A percentile compares a stretch with the other conserved stretches of the same genome.
phyloP scores from a whole-genome alignment of 2,797 vertebrate genomes.

The Sebastolobus altivelis region DNA sequence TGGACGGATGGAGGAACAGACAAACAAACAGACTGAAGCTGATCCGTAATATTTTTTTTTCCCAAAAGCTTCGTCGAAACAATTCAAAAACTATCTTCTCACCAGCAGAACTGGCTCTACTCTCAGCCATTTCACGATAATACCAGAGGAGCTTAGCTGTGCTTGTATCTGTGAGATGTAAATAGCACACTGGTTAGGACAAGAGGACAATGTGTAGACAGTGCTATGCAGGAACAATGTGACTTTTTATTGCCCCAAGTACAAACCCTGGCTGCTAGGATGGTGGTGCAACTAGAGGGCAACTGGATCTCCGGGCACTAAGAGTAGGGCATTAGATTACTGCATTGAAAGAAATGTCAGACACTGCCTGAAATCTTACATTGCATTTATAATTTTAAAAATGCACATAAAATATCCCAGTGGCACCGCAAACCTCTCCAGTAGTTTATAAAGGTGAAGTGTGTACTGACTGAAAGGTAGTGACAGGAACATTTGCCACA shows the following conservation, averaged over 20 bases:
- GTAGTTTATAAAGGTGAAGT: too few species aligned
- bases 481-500: not conserved
- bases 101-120: not conserved
- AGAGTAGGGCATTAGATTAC: conserved; percentile 22
- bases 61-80: not conserved
- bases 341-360: not conserved
- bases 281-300: conserved; percentile 40
- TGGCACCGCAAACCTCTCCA: not conserved
- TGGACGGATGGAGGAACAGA: not conserved
- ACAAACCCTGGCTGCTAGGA: conserved; percentile 39
- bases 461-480: not conserved
- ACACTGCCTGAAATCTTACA: not conserved
- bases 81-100: not conserved
- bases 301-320: conserved; percentile 65
- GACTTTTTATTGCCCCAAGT: conserved; percentile 45
- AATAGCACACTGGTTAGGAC: conserved; percentile 36
- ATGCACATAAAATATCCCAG: not conserved
- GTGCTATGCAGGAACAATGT: conserved; percentile 52
- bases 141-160: conserved; percentile 41
- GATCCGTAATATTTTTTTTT: not conserved
- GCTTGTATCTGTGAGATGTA: conserved; percentile 29
- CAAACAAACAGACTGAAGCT: not conserved
- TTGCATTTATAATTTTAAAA: not conserved
- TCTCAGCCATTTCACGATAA: conserved; percentile 1
- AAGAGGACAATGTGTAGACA: conserved; percentile 16